phyloP scores from a whole-genome alignment of 2,113 vertebrate species.

The Falco punctatus region DNA sequence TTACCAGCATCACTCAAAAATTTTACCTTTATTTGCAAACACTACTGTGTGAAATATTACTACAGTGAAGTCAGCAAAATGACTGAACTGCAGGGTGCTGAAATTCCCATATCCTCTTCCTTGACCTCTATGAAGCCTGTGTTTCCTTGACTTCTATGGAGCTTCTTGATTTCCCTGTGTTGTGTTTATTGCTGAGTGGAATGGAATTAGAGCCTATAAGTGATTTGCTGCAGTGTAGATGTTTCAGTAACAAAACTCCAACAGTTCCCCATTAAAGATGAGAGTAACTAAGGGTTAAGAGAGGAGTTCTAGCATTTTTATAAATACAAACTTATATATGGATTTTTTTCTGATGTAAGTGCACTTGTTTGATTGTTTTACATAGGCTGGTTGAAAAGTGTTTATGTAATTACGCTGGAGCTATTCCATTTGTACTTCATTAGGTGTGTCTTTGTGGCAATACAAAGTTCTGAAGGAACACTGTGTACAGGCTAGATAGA shows the following conservation, averaged over 20 bases:
- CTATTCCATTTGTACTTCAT: neutral
- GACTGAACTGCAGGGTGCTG: neutral
- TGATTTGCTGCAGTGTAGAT: accelerated
- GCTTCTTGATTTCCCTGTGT: neutral
- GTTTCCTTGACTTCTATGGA: neutral
- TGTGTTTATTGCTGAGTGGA: neutral
- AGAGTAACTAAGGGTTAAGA: neutral
- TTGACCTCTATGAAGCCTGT: neutral
- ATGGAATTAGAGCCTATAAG: neutral
- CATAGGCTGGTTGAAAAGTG: neutral
- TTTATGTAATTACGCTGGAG: neutral
- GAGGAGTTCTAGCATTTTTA: neutral
- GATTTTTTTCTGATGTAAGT: neutral
- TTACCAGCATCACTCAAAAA: neutral
- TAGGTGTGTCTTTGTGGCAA: neutral
- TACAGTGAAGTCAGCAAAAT: neutral
- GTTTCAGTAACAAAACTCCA: neutral
- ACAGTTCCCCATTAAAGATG: neutral
- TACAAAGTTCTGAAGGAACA: neutral
- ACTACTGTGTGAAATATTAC: neutral
- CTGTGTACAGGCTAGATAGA: neutral
- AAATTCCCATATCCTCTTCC: neutral
- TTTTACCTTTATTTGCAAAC: neutral
- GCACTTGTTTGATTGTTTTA: neutral
- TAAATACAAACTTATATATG: neutral